Evolutionary conservation across 2,113 vertebrate genomes (phyloP).

Genomic region (Falcunculus frontatus): DNA sequence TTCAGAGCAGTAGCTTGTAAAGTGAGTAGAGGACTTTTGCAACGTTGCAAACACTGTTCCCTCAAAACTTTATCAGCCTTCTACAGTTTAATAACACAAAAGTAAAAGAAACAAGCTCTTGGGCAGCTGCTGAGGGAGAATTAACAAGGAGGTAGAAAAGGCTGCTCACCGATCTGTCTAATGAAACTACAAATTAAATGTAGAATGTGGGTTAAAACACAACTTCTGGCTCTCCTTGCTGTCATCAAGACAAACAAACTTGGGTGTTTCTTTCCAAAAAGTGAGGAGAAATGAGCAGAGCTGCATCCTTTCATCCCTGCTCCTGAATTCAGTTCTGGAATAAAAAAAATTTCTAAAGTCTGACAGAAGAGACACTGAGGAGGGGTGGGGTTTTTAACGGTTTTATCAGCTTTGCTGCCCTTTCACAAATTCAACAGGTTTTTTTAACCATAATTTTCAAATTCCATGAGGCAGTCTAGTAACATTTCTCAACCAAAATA

Average conservation of each 20-base stretch:
- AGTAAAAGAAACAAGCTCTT: not conserved
- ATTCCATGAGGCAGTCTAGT: not conserved
- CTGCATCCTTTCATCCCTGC: not conserved
- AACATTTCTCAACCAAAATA: not conserved
- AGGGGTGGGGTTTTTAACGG: fast-evolving
- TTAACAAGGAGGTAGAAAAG: not conserved
- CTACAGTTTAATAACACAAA: not conserved
- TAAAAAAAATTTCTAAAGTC: not conserved
- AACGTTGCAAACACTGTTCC: not conserved
- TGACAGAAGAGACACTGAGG: not conserved
- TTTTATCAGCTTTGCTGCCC: not conserved
- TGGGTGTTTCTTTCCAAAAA: not conserved
- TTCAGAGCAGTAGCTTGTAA: not conserved
- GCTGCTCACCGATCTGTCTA: not conserved
- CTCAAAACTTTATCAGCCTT: not conserved
- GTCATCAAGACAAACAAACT: not conserved
- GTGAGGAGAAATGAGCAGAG: not conserved
- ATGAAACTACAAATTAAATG: not conserved
- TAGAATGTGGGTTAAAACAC: not conserved
- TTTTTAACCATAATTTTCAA: not conserved
- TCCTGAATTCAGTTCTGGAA: not conserved
- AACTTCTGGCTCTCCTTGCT: not conserved
- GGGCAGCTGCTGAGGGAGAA: not conserved
- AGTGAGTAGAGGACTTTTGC: not conserved
- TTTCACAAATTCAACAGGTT: not conserved